A percentile compares a stretch with the other conserved stretches of the same genome.
phyloP scores from a whole-genome alignment of 2,113 vertebrate genomes.

The Eonycteris spelaea region DNA sequence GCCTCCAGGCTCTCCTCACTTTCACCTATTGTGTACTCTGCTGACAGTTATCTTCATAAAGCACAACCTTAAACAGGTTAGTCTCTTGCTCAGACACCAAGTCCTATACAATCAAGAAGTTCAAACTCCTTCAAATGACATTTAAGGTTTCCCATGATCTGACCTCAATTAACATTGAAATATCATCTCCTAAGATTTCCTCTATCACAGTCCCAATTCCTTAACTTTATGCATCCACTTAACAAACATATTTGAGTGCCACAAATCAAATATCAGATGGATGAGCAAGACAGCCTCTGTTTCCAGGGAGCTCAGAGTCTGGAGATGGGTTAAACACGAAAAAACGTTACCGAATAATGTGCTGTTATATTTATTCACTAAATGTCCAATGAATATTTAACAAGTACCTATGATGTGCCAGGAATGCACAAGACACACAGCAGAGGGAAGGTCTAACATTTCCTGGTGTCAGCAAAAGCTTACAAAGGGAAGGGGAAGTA shows the following conservation, averaged over 20 bases:
- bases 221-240: not conserved
- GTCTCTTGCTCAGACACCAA: not conserved
- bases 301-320: not conserved
- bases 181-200: not conserved
- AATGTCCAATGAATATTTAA: not conserved
- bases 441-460: not conserved
- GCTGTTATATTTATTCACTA: not conserved
- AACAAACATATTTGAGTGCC: not conserved
- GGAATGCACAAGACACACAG: not conserved
- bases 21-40: fast-evolving
- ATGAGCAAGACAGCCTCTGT: not conserved
- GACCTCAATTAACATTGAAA: not conserved
- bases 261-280: not conserved
- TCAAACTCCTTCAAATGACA: not conserved
- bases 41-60: not conserved
- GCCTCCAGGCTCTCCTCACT: not conserved
- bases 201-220: not conserved
- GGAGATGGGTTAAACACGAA: not conserved
- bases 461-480: not conserved
- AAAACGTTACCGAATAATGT: not conserved
- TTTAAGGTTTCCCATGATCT: not conserved
- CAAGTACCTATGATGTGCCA: not conserved
- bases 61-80: not conserved
- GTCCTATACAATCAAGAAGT: not conserved
- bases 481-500: not conserved